These are phyloP conservation scores for Brachypterus glaber DNA, from an alignment of 2,888 invertebrate species.

Conservation along the genomic window DNA sequence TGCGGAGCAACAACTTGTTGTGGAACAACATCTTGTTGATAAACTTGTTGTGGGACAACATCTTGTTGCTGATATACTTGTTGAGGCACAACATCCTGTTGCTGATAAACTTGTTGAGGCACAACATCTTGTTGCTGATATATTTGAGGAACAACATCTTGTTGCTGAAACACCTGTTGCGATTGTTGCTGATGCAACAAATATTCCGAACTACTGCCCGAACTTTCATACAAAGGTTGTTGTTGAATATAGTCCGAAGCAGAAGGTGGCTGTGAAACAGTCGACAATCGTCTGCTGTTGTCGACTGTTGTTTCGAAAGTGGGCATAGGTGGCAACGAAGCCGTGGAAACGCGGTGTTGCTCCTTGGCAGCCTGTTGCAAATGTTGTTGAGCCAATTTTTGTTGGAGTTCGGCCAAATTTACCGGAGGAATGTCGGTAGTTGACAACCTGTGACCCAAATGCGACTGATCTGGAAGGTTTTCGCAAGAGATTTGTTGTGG, in stretches of 20 bases:
- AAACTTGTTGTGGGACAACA: too few species aligned
- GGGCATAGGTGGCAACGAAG: constrained; percentile 33
- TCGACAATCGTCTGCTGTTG: constrained; percentile 33
- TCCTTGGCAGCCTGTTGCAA: constrained; percentile 18
- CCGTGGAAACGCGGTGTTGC: constrained; percentile 30
- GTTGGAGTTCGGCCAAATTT: constrained; percentile 35
- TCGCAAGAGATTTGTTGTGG: constrained; percentile 12
- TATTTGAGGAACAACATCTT: too few species aligned
- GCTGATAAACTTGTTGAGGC: too few species aligned
- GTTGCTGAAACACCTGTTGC: constrained; percentile 22
- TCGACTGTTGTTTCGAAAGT: constrained; percentile 27
- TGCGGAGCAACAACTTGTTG: neutral
- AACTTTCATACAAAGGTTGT: too few species aligned
- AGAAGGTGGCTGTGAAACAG: constrained; percentile 32
- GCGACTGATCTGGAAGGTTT: neutral
- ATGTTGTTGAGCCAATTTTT: constrained; percentile 35
- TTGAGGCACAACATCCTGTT: too few species aligned
- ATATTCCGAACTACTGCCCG: too few species aligned
- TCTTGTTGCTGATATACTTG: too few species aligned
- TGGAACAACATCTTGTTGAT: too few species aligned
- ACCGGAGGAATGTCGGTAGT: constrained; percentile 29
- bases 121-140: too few species aligned
- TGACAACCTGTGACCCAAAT: constrained; percentile 25
- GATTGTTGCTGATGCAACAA: too few species aligned
- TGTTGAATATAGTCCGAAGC: constrained; percentile 30